Evolutionary conservation across 2,113 vertebrate species (phyloP).

Genomic region (Microtus ochrogaster): DNA sequence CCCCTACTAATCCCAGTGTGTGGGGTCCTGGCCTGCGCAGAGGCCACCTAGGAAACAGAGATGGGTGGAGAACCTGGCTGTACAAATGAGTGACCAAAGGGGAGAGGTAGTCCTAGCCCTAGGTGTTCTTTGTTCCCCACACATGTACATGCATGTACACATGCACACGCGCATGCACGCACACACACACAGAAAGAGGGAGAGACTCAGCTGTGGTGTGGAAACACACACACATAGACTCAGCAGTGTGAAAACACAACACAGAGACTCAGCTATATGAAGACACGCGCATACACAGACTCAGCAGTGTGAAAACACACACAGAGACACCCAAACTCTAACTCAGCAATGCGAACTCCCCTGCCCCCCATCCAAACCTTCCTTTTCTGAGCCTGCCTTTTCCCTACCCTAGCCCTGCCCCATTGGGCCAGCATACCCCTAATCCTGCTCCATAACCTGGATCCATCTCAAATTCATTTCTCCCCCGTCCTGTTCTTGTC

Average conservation of each 20-base stretch:
- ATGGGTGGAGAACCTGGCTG: not conserved
- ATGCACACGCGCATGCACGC: not conserved
- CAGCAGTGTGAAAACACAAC: not conserved
- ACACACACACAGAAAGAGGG: not conserved
- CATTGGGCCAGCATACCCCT: not conserved
- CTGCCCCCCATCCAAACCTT: not conserved
- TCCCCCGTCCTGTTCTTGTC: not conserved
- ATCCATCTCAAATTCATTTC: not conserved
- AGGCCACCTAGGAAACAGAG: not conserved
- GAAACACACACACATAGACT: not conserved
- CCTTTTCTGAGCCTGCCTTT: conserved; percentile 24
- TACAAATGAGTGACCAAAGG: not conserved
- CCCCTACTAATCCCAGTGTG: not conserved
- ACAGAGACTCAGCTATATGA: too few relatives aligned
- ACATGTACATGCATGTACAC: not conserved
- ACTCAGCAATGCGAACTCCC: not conserved
- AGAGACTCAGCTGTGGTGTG: not conserved
- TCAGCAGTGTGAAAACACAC: not conserved
- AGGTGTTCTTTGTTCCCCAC: not conserved
- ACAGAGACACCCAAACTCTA: not conserved
- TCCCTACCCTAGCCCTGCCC: not conserved
- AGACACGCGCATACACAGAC: not conserved
- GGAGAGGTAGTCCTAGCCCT: not conserved
- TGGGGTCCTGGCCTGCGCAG: not conserved
- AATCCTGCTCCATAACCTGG: not conserved